phyloP scores from a whole-genome alignment of 37 sponge, comb jelly and placozoan genomes.

The Axinella damicornis region DNA sequence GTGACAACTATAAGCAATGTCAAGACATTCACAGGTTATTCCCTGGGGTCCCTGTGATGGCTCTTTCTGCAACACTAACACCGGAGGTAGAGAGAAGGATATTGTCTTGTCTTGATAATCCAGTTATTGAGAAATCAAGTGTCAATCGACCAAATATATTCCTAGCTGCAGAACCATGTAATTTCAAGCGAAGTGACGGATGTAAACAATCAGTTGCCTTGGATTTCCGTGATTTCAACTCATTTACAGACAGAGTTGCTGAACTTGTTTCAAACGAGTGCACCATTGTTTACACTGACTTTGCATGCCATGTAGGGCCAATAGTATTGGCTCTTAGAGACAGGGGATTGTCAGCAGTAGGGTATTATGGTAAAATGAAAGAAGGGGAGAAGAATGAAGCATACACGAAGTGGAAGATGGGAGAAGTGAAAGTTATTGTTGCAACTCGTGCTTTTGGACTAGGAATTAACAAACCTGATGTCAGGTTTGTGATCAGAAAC shows the following conservation, averaged over 20 bases:
- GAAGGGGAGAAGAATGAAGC: slow-evolving; percentile 20
- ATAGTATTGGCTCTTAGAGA: slow-evolving; percentile 17
- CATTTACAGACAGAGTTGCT: not conserved
- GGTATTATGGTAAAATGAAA: slow-evolving; percentile 32
- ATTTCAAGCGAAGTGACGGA: not conserved
- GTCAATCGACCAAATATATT: not conserved
- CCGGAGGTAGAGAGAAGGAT: not conserved
- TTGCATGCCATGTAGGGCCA: slow-evolving; percentile 31
- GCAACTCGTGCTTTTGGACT: slow-evolving; percentile 36
- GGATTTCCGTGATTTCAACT: not conserved
- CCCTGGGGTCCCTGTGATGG: slow-evolving; percentile 16
- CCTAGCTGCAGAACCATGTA: slow-evolving; percentile 6
- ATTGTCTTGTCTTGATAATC: not conserved
- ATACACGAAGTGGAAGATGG: slow-evolving; percentile 12
- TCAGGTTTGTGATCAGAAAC: slow-evolving; percentile 25
- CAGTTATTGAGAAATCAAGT: not conserved
- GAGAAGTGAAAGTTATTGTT: slow-evolving; percentile 21
- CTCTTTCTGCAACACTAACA: slow-evolving; percentile 14
- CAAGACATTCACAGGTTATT: slow-evolving; percentile 1
- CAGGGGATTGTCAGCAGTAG: not conserved
- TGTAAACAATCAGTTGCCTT: not conserved
- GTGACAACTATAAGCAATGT: not conserved
- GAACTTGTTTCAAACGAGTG: not conserved
- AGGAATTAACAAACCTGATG: slow-evolving; percentile 7
- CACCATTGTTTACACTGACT: slow-evolving; percentile 42